Evolutionary conservation across 1,140 invertebrate genomes (phyloP).

Genomic region (Alviniconcha marisindica): DNA sequence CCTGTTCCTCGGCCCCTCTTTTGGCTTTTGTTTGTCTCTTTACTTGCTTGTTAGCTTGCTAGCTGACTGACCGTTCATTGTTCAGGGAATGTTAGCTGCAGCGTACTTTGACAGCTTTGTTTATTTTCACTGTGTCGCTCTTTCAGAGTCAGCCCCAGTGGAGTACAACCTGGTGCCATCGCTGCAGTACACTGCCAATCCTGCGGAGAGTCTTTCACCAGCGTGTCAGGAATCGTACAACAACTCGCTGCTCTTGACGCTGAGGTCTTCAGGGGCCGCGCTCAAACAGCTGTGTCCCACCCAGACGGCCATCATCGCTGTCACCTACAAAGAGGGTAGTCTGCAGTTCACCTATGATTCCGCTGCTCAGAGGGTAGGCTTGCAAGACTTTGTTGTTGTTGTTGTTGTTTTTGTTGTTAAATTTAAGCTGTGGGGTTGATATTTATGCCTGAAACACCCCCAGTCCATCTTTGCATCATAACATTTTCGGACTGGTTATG

Average conservation of each 20-base stretch:
- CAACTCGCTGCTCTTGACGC: neutral
- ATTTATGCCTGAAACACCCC: no score
- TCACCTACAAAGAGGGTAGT: constrained; percentile 8
- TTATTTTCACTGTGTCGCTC: no score
- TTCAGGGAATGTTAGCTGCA: no score
- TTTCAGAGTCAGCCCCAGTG: neutral
- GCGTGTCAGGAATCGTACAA: neutral
- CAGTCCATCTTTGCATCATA: no score
- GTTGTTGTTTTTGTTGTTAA: no score
- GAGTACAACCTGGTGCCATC: neutral
- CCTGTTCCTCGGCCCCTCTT: no score
- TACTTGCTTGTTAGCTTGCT: no score
- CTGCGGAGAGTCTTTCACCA: neutral
- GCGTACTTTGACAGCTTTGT: no score
- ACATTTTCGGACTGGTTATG: no score
- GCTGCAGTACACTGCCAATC: neutral
- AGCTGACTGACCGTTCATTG: no score
- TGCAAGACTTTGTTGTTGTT: neutral
- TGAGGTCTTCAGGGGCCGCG: neutral
- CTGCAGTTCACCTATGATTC: neutral
- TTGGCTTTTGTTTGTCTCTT: no score
- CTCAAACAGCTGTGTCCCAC: neutral
- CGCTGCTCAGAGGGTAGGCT: neutral
- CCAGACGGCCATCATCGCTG: neutral
- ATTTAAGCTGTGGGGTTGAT: no score